Evolutionary conservation across 2,113 vertebrate species (phyloP), one percentile per base, ranked within the genome.

Genomic region (Platysternon megacephalum): DNA sequence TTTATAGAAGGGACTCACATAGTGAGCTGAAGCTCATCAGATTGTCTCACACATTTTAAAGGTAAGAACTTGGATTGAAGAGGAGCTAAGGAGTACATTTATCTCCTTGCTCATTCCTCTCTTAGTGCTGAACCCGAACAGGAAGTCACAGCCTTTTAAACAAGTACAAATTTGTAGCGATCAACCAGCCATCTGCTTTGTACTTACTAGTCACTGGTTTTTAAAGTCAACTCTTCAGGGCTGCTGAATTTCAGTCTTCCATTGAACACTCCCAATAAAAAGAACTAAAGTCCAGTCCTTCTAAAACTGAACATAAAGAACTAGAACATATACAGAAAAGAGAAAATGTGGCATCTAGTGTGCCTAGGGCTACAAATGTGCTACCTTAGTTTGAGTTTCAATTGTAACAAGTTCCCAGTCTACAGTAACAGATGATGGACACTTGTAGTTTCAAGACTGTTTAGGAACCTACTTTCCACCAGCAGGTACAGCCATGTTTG

Each of bases 311-410:
- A 96, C 90, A 90, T 68, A 91, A 87, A 93, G 93, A 96, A 94
- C 93, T 79, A 95, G 89, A 96, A 82, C 91, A 91, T 74, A 95
- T 42, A 96, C 84, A 93, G 94, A 83, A 97, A 95, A 93, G 49
- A 96, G 95, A 93, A 82, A 93, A 91, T 53, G 87, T 97, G 96
- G 89, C 80, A 80, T 94, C 93, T 95, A 95, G 96, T 89, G 97
- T 95, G 94, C 96, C 93, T 88, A 94, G 97, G 97, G 96, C 97
- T 98, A 97, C 96, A 97, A 82, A 96, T 97, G 87, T 93, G 97
- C 98, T 98, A 95, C 91, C 61, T 52, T 19, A 92, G 78, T 88
- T 95, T 94, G 92, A 96, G 87, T 96, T 97, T 96, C 90, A 94
- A 80, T 87, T 0, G 2, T 82, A 94, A 96, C 2, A 44, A 96